Base-by-base conservation (phyloP, 2,113 vertebrate genomes). In the Scortum barcoo region DNA sequence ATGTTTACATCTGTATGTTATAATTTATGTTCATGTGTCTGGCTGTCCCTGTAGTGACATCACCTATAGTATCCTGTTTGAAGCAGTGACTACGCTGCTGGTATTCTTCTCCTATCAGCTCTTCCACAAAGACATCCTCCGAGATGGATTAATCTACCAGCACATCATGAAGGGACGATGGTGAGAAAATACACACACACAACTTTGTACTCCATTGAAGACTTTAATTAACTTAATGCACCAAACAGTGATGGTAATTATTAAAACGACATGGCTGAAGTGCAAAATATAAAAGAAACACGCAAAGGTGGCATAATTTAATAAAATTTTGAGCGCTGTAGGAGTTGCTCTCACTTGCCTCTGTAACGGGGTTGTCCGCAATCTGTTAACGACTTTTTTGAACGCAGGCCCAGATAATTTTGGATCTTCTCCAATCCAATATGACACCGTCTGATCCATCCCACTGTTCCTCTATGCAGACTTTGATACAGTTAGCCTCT, bases 51-150 rank as follows among this genome's bases (percentile, higher is more conserved):
- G 72, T 87, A 99, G 98, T 70, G 98, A 99, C 88, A 97, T 99
- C 91, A 99, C 98, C 0, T 99, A 99, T 83, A 96, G 95, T 93
- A 97, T 99, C 94, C 96, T 98, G 72, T 95, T 99, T 86, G 98
- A 99, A 91, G 97, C 98, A 0, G 96, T 99, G 81, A 98, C 98
- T 22, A 96, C 96, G 0, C 95, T 99, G 67, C 92, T 99, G 4
- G 95, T 98, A 26, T 97, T 99, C 89, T 96, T 99, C 69, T 99
- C 98, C 88, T 98, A 96, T 89, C 98, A 99, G 22, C 96, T 99
- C 76, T 98, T 98, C 93, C 96, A 96, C 85, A 99, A 99, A 93
- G 97, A 99, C 81, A 96, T 99, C 84, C 94, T 98, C 10, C 93
- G 96, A 33, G 96, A 98, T 69, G 96, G 97, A 76, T 81, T 96